These are phyloP conservation scores for Petrocephalus schoutedeni DNA, from an alignment of 2,797 vertebrate species.

Conservation along the genomic window DNA sequence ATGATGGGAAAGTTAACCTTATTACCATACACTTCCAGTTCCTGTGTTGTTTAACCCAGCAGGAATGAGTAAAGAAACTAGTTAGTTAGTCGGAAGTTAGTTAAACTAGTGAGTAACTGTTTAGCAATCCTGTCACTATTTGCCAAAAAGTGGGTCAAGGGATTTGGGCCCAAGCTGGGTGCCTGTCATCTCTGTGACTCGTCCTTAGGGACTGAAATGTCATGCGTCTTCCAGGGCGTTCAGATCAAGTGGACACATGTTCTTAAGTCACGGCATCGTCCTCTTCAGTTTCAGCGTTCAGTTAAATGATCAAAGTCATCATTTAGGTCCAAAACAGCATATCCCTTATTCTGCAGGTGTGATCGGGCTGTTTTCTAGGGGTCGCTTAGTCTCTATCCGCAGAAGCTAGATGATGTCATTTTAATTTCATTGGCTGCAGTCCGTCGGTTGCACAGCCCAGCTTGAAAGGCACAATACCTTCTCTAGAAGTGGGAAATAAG, in stretches of 20 bases:
- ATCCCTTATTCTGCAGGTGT: background rate
- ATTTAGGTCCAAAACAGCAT: background rate
- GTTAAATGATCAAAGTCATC: background rate
- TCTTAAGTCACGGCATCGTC: background rate
- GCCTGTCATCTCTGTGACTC: background rate
- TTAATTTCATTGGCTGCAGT: background rate
- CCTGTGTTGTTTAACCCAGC: background rate
- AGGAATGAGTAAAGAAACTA: background rate
- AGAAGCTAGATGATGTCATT: constrained; percentile 1
- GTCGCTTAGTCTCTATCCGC: background rate
- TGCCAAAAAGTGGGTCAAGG: background rate
- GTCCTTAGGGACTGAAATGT: background rate
- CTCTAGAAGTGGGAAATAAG: background rate
- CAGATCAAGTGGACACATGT: background rate
- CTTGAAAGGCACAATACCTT: background rate
- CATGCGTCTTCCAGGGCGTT: background rate
- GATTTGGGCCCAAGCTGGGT: background rate
- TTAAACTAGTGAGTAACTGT: background rate
- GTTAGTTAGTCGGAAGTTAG: background rate
- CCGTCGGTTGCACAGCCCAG: background rate
- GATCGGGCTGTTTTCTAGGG: background rate
- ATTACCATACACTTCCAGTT: background rate
- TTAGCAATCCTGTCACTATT: background rate
- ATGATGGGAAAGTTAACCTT: background rate
- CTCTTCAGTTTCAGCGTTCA: background rate